Conservation (phyloP, 2,797 vertebrate species). For the Stomatorhinus walkeri region DNA sequence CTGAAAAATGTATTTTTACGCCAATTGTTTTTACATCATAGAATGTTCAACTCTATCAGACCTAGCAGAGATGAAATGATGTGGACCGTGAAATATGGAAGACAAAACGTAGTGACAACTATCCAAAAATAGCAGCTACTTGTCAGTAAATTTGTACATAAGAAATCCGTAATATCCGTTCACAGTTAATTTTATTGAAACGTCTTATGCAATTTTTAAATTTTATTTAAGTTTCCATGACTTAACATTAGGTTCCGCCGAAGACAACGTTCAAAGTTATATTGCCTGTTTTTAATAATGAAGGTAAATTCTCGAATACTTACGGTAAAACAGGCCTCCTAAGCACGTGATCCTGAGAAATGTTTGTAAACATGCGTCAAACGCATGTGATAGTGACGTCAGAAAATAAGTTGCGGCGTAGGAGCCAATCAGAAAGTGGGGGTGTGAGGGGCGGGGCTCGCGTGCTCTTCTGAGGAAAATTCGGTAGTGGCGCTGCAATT, state of each 20-base stretch:
- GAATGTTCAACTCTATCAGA: neutral
- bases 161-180: neutral
- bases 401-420: constrained; percentile 22
- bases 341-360: constrained; percentile 40
- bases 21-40: neutral
- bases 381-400: constrained; percentile 55
- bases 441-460: constrained; percentile 59
- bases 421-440: constrained; percentile 57
- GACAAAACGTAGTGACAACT: neutral
- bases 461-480: constrained; percentile 57
- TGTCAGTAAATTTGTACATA: neutral
- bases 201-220: neutral
- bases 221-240: neutral
- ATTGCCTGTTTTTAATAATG: neutral
- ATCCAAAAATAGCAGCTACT: neutral
- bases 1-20: neutral
- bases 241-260: neutral
- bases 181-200: neutral
- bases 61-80: neutral
- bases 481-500: constrained; percentile 34
- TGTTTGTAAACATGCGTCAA: constrained; percentile 73
- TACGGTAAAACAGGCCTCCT: constrained; percentile 21
- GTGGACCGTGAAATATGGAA: neutral
- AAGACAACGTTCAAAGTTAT: neutral
- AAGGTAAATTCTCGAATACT: neutral